These are phyloP conservation scores for Podiceps cristatus DNA, from an alignment of 2,113 vertebrate species.

Conservation along the genomic window DNA sequence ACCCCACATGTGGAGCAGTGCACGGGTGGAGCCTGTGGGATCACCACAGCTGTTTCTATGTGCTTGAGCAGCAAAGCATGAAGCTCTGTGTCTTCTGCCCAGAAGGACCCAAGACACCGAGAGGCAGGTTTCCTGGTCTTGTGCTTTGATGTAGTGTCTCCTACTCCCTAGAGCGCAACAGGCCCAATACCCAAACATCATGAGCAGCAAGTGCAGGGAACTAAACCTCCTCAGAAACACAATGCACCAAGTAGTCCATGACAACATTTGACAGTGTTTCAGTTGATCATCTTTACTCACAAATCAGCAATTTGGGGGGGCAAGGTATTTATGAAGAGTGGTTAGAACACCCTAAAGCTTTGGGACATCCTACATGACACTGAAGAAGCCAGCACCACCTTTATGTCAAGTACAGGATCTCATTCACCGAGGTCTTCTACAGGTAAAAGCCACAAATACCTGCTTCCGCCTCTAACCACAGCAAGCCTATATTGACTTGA, in stretches of 20 bases:
- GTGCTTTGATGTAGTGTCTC: not conserved
- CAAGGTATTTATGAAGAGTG: not conserved
- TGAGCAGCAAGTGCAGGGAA: not conserved
- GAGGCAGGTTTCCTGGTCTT: not conserved
- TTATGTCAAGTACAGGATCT: not conserved
- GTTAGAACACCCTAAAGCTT: not conserved
- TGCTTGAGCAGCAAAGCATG: not conserved
- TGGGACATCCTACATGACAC: not conserved
- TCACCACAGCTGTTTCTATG: not conserved
- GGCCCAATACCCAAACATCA: too few relatives aligned
- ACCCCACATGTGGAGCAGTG: accelerated
- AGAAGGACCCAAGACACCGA: not conserved
- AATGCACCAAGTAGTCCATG: not conserved
- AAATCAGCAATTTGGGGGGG: not conserved
- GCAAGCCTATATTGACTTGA: not conserved
- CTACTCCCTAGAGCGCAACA: not conserved
- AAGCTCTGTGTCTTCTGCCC: not conserved
- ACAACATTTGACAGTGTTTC: not conserved
- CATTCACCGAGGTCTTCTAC: accelerated
- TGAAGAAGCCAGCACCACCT: not conserved
- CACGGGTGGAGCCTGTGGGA: too few relatives aligned
- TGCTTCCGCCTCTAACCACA: not conserved
- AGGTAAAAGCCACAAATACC: not conserved
- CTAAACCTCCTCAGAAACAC: not conserved
- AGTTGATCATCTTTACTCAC: not conserved